Conservation (phyloP, 2,888 invertebrate species). For the Crematogaster levior region DNA sequence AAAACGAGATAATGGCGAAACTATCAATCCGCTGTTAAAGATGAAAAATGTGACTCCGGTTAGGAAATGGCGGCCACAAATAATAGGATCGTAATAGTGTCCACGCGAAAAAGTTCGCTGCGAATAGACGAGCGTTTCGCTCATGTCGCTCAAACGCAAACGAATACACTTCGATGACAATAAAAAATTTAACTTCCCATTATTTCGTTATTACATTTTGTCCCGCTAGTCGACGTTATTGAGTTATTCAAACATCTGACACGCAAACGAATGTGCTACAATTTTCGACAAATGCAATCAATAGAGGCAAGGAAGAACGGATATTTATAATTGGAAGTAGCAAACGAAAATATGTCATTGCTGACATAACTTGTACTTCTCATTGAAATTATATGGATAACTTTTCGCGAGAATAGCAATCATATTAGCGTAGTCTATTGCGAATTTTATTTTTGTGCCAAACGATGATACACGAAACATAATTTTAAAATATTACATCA, state of each 20-base stretch:
- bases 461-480: not conserved
- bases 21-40: conserved; percentile 43
- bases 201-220: conserved; percentile 31
- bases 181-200: conserved; percentile 40
- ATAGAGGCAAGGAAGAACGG: not conserved
- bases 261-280: not conserved
- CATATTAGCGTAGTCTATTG: not conserved
- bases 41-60: conserved; percentile 39
- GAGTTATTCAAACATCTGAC: conserved; percentile 31
- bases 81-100: conserved; percentile 45
- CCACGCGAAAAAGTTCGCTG: conserved; percentile 23
- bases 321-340: not conserved
- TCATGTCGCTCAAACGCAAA: conserved; percentile 29
- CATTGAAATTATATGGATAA: conserved; percentile 1
- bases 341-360: not conserved
- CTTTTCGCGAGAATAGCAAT: not conserved
- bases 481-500: not conserved
- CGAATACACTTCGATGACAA: conserved; percentile 32
- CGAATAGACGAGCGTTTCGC: conserved; percentile 28
- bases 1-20: conserved; percentile 37
- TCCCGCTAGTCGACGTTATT: not conserved
- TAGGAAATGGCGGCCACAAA: conserved; percentile 40
- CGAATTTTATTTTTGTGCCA: conserved; percentile 1
- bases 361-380: not conserved
- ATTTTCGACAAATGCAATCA: conserved; percentile 22